Percentiles rank a stretch among this genome's conserved stretches.
phyloP scores from a whole-genome alignment of 2,888 invertebrate species.

The Orchestes rusci region DNA sequence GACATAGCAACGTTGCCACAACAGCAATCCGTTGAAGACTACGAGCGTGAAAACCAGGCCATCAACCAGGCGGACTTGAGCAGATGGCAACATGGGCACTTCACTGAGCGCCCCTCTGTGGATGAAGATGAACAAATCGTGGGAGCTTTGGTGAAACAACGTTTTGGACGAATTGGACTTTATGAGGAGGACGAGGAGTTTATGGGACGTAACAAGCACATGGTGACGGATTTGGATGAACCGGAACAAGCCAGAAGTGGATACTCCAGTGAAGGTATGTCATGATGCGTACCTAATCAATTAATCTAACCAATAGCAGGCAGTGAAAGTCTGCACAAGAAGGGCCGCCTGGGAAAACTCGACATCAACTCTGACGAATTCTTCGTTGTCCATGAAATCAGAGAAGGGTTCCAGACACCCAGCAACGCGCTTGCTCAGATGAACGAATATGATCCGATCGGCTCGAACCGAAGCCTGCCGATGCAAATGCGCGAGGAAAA shows the following conservation, averaged over 20 bases:
- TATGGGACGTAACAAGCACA: conserved; percentile 15
- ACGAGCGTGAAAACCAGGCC: conserved; percentile 48
- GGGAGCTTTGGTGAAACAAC: conserved; percentile 15
- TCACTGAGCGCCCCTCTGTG: conserved; percentile 31
- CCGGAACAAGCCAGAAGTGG: conserved; percentile 41
- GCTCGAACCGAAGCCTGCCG: conserved; percentile 28
- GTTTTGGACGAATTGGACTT: conserved; percentile 12
- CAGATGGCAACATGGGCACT: conserved; percentile 42
- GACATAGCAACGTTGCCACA: conserved; percentile 31
- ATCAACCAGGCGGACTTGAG: conserved; percentile 44
- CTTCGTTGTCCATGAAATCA: conserved; percentile 74
- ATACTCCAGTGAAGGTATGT: conserved; percentile 56
- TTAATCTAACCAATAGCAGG: too few relatives aligned
- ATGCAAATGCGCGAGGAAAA: conserved; percentile 33
- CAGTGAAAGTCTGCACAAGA: conserved; percentile 49
- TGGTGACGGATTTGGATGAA: conserved; percentile 35
- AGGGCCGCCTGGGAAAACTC: conserved; percentile 52
- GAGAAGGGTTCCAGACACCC: conserved; percentile 67
- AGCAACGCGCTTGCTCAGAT: conserved; percentile 58
- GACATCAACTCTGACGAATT: conserved; percentile 85
- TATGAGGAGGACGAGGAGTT: conserved; percentile 16
- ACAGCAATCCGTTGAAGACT: conserved; percentile 47
- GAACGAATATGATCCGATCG: conserved; percentile 33
- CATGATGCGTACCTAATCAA: conserved; percentile 32
- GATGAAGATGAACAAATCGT: conserved; percentile 17